Evolutionary conservation across 1,140 invertebrate species (phyloP).

Genomic region (Drosophila ambigua): DNA sequence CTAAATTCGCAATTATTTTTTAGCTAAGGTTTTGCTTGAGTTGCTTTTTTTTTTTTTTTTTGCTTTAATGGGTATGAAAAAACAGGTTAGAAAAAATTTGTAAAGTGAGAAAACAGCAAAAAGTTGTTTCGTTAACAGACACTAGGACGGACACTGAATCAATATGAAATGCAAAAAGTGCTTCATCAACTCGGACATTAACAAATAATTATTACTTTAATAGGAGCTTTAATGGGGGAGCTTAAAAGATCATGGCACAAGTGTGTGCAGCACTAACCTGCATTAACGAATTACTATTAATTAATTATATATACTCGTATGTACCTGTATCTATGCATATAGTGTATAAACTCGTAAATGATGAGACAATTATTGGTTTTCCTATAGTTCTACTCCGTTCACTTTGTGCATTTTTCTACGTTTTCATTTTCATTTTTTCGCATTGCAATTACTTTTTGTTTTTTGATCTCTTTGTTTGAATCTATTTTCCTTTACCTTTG

Average conservation of each 20-base stretch:
- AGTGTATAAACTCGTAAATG: constrained; percentile 18
- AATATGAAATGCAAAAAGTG: constrained; percentile 60
- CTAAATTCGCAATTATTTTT: constrained; percentile 68
- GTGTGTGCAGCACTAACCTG: constrained; percentile 47
- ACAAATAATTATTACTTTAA: constrained; percentile 50
- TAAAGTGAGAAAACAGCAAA: constrained; percentile 36
- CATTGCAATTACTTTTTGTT: constrained; percentile 26
- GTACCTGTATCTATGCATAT: constrained; percentile 11
- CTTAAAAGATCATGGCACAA: constrained; percentile 58
- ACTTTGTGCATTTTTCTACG: constrained; percentile 63
- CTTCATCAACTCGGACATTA: constrained; percentile 29
- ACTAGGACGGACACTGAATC: constrained; percentile 73
- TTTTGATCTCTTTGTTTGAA: constrained; percentile 7
- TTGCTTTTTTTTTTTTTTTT: constrained; percentile 3
- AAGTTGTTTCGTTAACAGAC: constrained; percentile 56
- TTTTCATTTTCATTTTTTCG: constrained; percentile 21
- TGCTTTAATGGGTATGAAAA: constrained; percentile 1
- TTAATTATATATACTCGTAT: too few relatives aligned
- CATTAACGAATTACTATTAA: constrained; percentile 37
- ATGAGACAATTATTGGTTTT: constrained; percentile 25
- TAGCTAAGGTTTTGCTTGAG: constrained; percentile 39
- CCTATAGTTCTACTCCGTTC: constrained; percentile 26
- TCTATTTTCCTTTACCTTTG: constrained; percentile 22
- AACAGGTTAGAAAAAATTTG: constrained; percentile 25
- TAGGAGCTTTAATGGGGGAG: constrained; percentile 36